Evolutionary conservation across 2,888 invertebrate genomes (phyloP).

Genomic region (Epicampocera succincta): DNA sequence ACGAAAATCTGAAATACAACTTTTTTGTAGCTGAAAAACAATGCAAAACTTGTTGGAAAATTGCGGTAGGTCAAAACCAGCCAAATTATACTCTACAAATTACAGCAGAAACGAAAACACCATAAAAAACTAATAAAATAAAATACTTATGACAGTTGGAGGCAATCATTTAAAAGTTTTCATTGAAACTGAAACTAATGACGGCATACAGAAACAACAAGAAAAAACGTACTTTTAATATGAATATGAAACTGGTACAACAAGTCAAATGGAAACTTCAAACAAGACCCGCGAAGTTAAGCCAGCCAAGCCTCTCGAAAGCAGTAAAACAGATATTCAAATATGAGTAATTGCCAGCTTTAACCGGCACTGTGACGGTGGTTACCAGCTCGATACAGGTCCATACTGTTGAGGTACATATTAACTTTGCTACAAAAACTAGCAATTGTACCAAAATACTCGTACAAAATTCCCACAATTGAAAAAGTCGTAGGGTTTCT

Average conservation of each 20-base stretch:
- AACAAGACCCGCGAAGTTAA: not conserved
- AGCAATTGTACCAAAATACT: too few species aligned
- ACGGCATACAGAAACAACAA: not conserved
- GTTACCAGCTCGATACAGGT: not conserved
- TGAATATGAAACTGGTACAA: conserved; percentile 34
- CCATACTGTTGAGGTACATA: too few species aligned
- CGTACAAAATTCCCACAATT: too few species aligned
- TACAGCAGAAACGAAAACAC: conserved; percentile 10
- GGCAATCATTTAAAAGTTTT: not conserved
- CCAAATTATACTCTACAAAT: conserved; percentile 53
- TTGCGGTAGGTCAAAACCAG: conserved; percentile 64
- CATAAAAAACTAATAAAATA: conserved; percentile 16
- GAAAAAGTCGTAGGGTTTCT: too few species aligned
- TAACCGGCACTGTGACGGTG: conserved; percentile 20
- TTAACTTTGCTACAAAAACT: too few species aligned
- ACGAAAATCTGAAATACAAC: conserved; percentile 20
- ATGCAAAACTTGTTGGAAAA: conserved; percentile 51
- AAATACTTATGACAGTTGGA: conserved; percentile 22
- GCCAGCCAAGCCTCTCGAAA: not conserved
- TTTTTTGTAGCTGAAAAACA: conserved; percentile 34
- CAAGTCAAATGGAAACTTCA: conserved; percentile 24
- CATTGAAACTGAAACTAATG: conserved; percentile 14
- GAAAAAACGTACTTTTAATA: not conserved
- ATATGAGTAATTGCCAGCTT: not conserved
- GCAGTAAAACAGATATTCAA: not conserved